Conservation (phyloP, 2,113 vertebrate genomes). For the Brachirus orientalis region DNA sequence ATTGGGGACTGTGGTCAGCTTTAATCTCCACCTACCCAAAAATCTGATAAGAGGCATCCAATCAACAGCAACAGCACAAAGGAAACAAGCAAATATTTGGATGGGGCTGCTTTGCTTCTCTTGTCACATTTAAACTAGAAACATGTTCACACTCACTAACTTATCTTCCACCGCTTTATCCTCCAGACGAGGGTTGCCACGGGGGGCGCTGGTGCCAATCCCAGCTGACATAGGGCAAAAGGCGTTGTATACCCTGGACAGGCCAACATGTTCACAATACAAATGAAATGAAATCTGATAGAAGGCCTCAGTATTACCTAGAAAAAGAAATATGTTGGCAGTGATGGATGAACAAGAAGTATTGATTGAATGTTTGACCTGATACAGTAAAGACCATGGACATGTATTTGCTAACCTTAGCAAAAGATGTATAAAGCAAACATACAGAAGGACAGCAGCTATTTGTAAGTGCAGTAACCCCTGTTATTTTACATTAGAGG, state of each 20-base stretch:
- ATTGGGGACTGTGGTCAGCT: conserved; percentile 22
- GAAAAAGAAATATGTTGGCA: no score
- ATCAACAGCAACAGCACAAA: conserved; percentile 16
- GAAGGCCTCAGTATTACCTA: no score
- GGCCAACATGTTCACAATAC: not conserved
- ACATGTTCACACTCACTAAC: not conserved
- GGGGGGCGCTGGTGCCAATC: no score
- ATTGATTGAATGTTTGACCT: conserved; percentile 25
- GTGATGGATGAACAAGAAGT: conserved; percentile 3
- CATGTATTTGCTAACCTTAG: no score
- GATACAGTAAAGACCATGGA: conserved; percentile 6
- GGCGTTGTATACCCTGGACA: no score
- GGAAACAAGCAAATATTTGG: conserved; percentile 22
- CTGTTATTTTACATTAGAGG: conserved; percentile 61
- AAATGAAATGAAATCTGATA: conserved; percentile 17
- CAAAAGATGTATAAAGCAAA: conserved; percentile 36
- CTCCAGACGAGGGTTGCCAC: no score
- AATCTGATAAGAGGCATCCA: conserved; percentile 39
- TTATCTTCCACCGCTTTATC: no score
- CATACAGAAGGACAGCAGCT: conserved; percentile 31
- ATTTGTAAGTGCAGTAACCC: conserved; percentile 50
- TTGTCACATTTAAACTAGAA: not conserved
- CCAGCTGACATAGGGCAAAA: no score
- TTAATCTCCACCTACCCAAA: conserved; percentile 45
- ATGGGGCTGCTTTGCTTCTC: conserved; percentile 6